Evolutionary conservation across 2,113 vertebrate species (phyloP), one percentile per base, ranked within the genome.

Genomic region (Aphyosemion australe): DNA sequence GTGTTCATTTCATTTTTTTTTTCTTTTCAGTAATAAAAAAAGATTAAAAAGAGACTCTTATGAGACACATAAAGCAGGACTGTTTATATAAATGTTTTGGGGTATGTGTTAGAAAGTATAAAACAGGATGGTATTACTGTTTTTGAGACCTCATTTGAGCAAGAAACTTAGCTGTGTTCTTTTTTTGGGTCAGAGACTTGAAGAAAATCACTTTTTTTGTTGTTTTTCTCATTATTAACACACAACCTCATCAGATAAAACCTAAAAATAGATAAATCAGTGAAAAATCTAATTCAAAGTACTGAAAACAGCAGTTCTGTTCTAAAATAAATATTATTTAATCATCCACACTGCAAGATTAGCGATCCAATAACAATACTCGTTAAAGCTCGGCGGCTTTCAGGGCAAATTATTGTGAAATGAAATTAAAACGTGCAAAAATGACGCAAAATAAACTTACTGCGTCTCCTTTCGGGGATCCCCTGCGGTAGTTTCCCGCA

Each of bases 401-500:
- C 21, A 26, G n/a, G 20, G 21, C 20, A 14, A 39, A 18, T 39
- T 15, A 2, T 6, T 39, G 11, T 9, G 9, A 2, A n/a, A 6
- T 56, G 6, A 5, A 18, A 39, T 39, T 41, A 37, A 37, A 37
- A 8, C 53, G 7, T 10, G 6, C 26, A 16, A 4, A 53, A 53
- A 10, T 4, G 15, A 7, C 15, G n/a, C 16, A 10, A 61, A 61
- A 61, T 19, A 32, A 32, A 12, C 42, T 76, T 89, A 93, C 92
- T 88, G 87, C 88, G 5, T 90, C 86, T 42, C 59, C 86, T 51
- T 80, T 90, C 39, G 49, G 34, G 49, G 90, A 85, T n/a, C 88
- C 84, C 48, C 79, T 80, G 32, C 88, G 84, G 84, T 92, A 93
- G 84, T 89, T 91, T 32, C 91, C 85, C 16, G 65, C 89, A 58